phyloP scores from a whole-genome alignment of 2,113 vertebrate genomes.

The Erinaceus europaeus region DNA sequence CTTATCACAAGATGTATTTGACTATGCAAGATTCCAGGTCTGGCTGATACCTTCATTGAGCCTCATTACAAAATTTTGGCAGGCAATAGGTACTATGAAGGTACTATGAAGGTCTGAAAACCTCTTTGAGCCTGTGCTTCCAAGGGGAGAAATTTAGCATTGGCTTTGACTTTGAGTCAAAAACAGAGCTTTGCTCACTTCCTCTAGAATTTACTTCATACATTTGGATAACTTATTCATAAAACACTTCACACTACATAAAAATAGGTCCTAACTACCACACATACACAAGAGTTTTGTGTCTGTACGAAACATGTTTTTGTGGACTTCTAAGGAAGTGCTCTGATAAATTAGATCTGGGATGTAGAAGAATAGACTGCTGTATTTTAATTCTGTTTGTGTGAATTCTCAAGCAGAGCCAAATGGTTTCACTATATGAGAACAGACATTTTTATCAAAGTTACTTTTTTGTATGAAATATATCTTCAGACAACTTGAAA shows the following conservation, averaged over 20 bases:
- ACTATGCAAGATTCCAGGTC: background rate
- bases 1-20: too few species aligned
- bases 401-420: background rate
- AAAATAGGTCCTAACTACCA: background rate
- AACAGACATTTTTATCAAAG: constrained; percentile 29
- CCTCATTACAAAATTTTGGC: background rate
- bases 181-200: background rate
- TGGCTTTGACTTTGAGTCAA: background rate
- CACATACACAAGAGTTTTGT: too few species aligned
- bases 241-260: constrained; percentile 17
- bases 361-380: background rate
- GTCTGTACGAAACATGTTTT: constrained; percentile 22
- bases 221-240: background rate
- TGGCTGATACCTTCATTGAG: background rate
- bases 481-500: constrained; percentile 55
- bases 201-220: background rate
- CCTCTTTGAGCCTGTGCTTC: background rate
- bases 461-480: constrained; percentile 1
- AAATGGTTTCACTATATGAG: constrained; percentile 35
- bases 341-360: background rate
- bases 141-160: background rate
- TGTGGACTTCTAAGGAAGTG: constrained; percentile 25
- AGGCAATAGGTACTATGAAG: background rate
- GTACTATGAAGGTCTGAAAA: background rate
- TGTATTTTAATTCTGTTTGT: constrained; percentile 13